phyloP scores from a whole-genome alignment of 2,113 vertebrate species.

The Columba livia region DNA sequence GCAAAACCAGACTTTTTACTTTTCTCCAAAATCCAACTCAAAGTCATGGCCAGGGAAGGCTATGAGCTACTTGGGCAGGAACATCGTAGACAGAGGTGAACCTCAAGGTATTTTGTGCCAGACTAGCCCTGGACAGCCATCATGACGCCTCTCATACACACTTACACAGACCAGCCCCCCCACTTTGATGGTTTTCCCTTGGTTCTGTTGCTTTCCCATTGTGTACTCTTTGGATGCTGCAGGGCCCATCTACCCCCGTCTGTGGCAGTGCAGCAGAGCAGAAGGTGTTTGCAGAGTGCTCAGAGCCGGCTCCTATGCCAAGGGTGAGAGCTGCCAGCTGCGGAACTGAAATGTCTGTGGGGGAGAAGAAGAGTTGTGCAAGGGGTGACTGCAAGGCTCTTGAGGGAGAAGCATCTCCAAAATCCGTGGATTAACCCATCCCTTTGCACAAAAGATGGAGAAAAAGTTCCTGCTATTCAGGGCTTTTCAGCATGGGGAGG shows the following conservation, averaged over 20 bases:
- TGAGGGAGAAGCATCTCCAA: background rate
- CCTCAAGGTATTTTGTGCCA: background rate
- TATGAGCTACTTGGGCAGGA: background rate
- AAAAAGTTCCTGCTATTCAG: background rate
- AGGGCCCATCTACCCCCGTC: rapidly evolving
- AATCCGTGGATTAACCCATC: background rate
- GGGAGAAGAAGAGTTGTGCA: background rate
- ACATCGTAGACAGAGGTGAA: rapidly evolving
- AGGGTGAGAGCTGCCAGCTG: background rate
- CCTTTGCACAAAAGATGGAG: background rate
- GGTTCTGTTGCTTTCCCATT: background rate
- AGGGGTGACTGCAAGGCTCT: background rate
- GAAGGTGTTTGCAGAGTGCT: background rate
- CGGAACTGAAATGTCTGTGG: background rate
- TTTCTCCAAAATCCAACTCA: background rate
- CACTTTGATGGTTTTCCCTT: background rate
- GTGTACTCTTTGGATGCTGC: background rate
- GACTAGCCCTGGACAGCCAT: background rate
- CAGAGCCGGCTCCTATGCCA: rapidly evolving
- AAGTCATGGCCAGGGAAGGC: background rate
- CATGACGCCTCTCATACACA: background rate
- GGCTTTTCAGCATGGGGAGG: rapidly evolving
- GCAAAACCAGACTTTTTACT: background rate
- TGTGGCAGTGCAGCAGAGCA: background rate
- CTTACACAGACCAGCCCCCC: background rate